Evolutionary conservation across 2,113 vertebrate species (phyloP).

Genomic region (Mormoops blainvillei): DNA sequence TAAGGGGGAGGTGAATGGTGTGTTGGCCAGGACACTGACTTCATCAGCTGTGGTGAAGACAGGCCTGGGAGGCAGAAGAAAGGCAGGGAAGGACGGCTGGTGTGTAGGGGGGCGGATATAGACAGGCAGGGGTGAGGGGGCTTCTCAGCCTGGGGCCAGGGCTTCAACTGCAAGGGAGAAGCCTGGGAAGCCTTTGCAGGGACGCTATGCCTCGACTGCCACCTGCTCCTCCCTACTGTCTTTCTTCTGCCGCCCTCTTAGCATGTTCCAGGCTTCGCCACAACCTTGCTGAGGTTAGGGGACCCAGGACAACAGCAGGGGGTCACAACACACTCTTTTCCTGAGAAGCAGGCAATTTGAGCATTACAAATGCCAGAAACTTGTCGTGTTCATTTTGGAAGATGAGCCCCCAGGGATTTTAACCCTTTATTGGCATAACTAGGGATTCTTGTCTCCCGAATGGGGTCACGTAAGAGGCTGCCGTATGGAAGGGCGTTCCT

Average conservation of each 20-base stretch:
- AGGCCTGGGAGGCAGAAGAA: background rate
- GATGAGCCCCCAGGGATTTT: background rate
- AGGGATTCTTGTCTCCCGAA: background rate
- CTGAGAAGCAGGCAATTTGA: background rate
- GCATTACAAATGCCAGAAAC: background rate
- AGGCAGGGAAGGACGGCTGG: no score
- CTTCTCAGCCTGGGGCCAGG: background rate
- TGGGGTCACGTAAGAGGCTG: background rate
- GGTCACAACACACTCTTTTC: background rate
- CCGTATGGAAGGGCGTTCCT: background rate
- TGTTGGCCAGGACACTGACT: background rate
- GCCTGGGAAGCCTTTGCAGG: background rate
- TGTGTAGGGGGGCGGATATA: accelerated
- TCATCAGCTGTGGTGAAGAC: background rate
- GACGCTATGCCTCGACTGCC: background rate
- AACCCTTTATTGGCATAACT: background rate
- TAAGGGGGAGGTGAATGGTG: background rate
- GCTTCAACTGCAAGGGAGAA: background rate
- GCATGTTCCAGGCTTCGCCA: background rate
- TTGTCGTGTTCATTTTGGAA: background rate
- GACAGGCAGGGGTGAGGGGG: background rate
- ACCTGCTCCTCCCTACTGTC: background rate
- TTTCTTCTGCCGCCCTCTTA: background rate
- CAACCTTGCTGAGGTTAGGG: background rate
- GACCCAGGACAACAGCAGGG: background rate